phyloP scores from a whole-genome alignment of 2,888 invertebrate species.

The Eupeodes latifasciatus region DNA sequence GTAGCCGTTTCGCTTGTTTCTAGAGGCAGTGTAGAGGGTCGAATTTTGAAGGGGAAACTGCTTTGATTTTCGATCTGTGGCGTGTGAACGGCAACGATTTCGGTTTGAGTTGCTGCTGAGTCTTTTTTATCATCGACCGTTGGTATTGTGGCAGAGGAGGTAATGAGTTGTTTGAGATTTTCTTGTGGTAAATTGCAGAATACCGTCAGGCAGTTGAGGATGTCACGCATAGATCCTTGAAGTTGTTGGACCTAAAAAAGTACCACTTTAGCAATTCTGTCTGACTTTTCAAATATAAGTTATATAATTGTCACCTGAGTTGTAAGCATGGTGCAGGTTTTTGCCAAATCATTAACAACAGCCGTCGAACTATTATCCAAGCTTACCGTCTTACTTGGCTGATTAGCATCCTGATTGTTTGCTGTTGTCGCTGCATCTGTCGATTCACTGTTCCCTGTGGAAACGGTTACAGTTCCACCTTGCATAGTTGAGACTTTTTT shows the following conservation, averaged over 20 bases:
- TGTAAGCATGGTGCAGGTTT: conserved; percentile 90
- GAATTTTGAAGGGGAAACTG: conserved; percentile 84
- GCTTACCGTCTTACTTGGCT: conserved; percentile 77
- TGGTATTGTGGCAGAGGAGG: conserved; percentile 80
- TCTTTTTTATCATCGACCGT: conserved; percentile 78
- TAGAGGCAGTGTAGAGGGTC: conserved; percentile 83
- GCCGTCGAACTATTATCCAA: conserved; percentile 86
- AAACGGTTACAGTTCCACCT: conserved; percentile 57
- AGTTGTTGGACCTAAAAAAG: conserved; percentile 89
- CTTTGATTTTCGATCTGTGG: conserved; percentile 87
- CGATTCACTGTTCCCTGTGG: conserved; percentile 54
- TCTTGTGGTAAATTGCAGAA: conserved; percentile 84
- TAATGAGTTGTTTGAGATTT: conserved; percentile 80
- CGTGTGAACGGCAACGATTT: conserved; percentile 91
- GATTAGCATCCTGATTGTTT: conserved; percentile 79
- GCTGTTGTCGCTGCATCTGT: conserved; percentile 77
- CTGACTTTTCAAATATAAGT: too few relatives aligned
- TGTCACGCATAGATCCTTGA: conserved; percentile 91
- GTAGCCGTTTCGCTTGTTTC: conserved; percentile 76
- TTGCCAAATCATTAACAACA: conserved; percentile 88
- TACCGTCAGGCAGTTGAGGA: conserved; percentile 88
- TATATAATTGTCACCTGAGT: conserved; percentile 86
- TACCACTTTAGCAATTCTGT: too few relatives aligned
- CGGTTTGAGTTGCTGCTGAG: conserved; percentile 89
- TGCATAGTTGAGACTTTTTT: conserved; percentile 91